These are phyloP conservation scores for Heterotis niloticus DNA, from an alignment of 2,113 vertebrate species.

Conservation along the genomic window DNA sequence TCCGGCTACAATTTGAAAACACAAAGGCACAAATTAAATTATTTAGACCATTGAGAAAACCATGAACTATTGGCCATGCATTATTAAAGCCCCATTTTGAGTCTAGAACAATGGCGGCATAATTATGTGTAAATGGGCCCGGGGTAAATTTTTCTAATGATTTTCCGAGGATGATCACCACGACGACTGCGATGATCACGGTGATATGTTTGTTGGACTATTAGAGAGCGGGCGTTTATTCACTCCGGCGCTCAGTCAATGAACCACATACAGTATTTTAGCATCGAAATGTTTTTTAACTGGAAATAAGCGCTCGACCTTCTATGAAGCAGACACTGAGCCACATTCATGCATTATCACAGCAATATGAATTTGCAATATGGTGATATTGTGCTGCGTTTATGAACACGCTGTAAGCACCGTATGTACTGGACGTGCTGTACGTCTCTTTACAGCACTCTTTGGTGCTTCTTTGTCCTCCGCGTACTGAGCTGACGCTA, in stretches of 20 bases:
- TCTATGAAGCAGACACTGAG: too few species aligned
- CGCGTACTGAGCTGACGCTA: too few species aligned
- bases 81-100: conserved; percentile 18
- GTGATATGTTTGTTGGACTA: not conserved
- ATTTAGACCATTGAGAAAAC: not conserved
- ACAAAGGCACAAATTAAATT: not conserved
- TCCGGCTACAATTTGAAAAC: not conserved
- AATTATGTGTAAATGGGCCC: conserved; percentile 23
- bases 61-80: conserved; percentile 11
- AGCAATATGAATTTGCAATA: too few species aligned
- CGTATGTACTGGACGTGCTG: too few species aligned
- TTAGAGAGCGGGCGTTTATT: not conserved
- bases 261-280: not conserved
- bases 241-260: not conserved
- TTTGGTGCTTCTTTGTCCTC: too few species aligned
- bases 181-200: not conserved
- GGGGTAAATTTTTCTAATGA: conserved; percentile 8
- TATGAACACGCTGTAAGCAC: too few species aligned
- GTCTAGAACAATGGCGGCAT: not conserved
- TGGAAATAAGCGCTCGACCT: too few species aligned
- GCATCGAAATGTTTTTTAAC: not conserved
- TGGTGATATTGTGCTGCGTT: too few species aligned
- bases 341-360: too few species aligned
- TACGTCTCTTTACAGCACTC: too few species aligned
- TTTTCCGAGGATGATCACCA: not conserved